Conservation (phyloP, 1,140 invertebrate genomes). For the Wasmannia auropunctata region DNA sequence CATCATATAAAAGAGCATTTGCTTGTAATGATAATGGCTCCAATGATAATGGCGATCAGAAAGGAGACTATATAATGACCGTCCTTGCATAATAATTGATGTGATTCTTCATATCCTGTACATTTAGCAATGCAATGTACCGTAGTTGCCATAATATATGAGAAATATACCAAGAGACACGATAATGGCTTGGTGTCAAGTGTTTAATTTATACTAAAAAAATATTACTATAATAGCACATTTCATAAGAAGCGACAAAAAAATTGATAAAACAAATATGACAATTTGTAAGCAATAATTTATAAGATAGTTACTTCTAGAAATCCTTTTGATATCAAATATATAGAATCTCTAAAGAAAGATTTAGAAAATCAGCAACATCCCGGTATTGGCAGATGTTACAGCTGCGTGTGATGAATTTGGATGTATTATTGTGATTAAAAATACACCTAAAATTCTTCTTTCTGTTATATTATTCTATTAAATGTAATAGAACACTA, state of each 20-base stretch:
- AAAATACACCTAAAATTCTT: slow-evolving; percentile 78
- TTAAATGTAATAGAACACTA: slow-evolving; percentile 88
- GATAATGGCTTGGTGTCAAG: too few relatives aligned
- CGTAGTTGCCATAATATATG: slow-evolving; percentile 83
- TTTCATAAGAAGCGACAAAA: slow-evolving; percentile 84
- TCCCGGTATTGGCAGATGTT: slow-evolving; percentile 87
- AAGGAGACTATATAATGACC: slow-evolving; percentile 87
- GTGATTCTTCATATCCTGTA: slow-evolving; percentile 87
- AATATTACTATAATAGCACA: slow-evolving; percentile 87
- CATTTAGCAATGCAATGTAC: slow-evolving; percentile 85
- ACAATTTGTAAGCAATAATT: slow-evolving; percentile 17
- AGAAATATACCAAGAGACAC: too few relatives aligned
- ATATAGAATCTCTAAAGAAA: slow-evolving; percentile 88
- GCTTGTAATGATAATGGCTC: slow-evolving; percentile 85
- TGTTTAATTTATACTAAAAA: too few relatives aligned
- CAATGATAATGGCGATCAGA: slow-evolving; percentile 86
- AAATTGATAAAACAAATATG: background rate
- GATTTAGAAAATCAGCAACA: slow-evolving; percentile 86
- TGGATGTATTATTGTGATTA: slow-evolving; percentile 86
- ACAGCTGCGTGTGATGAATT: slow-evolving; percentile 85
- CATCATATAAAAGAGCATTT: slow-evolving; percentile 86
- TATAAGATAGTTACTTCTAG: slow-evolving; percentile 76
- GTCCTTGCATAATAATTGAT: slow-evolving; percentile 87
- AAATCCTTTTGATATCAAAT: slow-evolving; percentile 89
- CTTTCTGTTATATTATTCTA: too few relatives aligned